Evolutionary conservation across 2,113 vertebrate genomes (phyloP).

Genomic region (Leucopsar rothschildi): DNA sequence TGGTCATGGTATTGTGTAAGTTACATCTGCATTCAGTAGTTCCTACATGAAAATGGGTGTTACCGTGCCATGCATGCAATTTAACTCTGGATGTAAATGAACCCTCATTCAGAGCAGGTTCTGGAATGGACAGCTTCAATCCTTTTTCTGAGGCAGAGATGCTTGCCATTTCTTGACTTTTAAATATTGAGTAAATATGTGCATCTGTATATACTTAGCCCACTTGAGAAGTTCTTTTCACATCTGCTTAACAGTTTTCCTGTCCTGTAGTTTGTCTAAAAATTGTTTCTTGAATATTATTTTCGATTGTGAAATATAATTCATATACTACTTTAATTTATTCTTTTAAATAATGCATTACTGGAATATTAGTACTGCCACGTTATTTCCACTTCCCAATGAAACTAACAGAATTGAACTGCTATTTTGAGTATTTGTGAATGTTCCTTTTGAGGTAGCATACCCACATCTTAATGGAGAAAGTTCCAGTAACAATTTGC

Average conservation of each 20-base stretch:
- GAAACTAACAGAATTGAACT: not conserved
- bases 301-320: not conserved
- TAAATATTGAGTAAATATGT: not conserved
- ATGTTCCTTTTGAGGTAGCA: accelerated
- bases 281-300: not conserved
- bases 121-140: not conserved
- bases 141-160: not conserved
- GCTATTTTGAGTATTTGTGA: not conserved
- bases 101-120: not conserved
- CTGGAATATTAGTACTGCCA: not conserved
- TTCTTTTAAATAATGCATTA: not conserved
- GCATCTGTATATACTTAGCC: not conserved
- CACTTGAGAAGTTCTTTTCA: not conserved
- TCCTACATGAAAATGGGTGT: not conserved
- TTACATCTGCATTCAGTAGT: not conserved
- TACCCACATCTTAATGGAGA: not conserved
- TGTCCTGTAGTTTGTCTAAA: not conserved
- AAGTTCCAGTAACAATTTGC: not conserved
- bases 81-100: not conserved
- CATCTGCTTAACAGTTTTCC: not conserved
- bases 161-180: not conserved
- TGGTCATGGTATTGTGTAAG: not conserved
- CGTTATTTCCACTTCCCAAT: not conserved
- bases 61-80: accelerated
- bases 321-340: not conserved